Evolutionary conservation across 2,888 invertebrate genomes (phyloP).

Genomic region (Zhuqinia jingwanae): DNA sequence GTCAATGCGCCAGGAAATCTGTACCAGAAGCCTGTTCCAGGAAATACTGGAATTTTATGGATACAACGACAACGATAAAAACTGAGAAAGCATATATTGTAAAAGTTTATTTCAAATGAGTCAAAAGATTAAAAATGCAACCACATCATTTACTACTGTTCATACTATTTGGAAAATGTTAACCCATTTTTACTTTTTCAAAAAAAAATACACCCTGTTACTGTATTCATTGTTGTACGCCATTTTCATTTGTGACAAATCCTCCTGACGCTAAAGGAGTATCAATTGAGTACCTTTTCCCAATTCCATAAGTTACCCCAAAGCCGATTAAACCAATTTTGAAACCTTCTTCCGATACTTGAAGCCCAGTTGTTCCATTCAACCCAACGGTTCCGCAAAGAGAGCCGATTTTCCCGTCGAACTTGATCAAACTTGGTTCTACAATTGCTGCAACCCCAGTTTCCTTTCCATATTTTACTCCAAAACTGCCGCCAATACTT

Average conservation of each 20-base stretch:
- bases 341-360: conserved; percentile 39
- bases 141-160: too few relatives aligned
- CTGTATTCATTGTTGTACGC: background rate
- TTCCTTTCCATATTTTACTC: background rate
- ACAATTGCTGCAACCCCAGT: conserved; percentile 18
- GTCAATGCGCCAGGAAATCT: conserved; percentile 32
- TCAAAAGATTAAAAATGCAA: too few relatives aligned
- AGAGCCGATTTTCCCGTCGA: conserved; percentile 8
- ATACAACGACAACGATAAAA: conserved; percentile 20
- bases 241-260: background rate
- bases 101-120: background rate
- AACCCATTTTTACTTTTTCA: too few relatives aligned
- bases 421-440: conserved; percentile 38
- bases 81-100: background rate
- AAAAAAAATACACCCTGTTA: too few relatives aligned
- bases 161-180: too few relatives aligned
- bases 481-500: conserved; percentile 10
- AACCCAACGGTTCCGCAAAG: conserved; percentile 8
- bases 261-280: conserved; percentile 48
- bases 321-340: conserved; percentile 35
- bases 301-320: conserved; percentile 51
- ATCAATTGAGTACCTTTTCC: conserved; percentile 36
- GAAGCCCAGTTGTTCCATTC: conserved; percentile 38
- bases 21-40: conserved; percentile 43
- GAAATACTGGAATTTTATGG: conserved; percentile 43